These are phyloP conservation scores for Amblyjoppa proteus DNA, from an alignment of 2,888 invertebrate genomes.

Conservation along the genomic window DNA sequence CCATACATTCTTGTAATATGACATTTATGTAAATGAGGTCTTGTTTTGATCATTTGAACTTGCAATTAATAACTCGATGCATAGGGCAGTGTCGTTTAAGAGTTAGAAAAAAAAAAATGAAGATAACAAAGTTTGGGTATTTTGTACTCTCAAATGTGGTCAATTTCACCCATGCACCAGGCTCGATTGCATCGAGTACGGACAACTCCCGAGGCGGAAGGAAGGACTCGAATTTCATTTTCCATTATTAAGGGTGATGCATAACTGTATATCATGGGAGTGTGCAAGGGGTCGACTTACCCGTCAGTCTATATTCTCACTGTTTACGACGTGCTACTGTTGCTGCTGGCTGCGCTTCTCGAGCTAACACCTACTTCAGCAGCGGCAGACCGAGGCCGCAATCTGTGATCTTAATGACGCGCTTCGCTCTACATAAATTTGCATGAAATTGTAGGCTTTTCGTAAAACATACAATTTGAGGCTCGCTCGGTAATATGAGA, in stretches of 20 bases:
- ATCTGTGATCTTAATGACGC: slow-evolving; percentile 82
- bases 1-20: too few species aligned
- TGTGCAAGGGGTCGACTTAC: slow-evolving; percentile 3
- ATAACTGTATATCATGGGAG: neutral
- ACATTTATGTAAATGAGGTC: too few species aligned
- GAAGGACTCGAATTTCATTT: neutral
- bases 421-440: slow-evolving; percentile 82
- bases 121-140: too few species aligned
- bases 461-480: slow-evolving; percentile 79
- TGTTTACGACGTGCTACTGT: slow-evolving; percentile 51
- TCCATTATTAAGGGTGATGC: slow-evolving; percentile 25
- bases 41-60: too few species aligned
- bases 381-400: slow-evolving; percentile 57
- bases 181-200: neutral
- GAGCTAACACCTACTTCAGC: slow-evolving; percentile 46
- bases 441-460: slow-evolving; percentile 83
- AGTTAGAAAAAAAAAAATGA: too few species aligned
- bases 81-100: too few species aligned
- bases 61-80: too few species aligned
- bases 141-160: neutral
- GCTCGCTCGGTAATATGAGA: slow-evolving; percentile 74
- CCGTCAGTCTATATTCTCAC: slow-evolving; percentile 19
- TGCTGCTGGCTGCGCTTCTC: slow-evolving; percentile 42
- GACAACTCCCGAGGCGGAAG: neutral
- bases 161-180: neutral